Conservation (phyloP, 2,797 vertebrate genomes). For the Cynopterus sphinx region DNA sequence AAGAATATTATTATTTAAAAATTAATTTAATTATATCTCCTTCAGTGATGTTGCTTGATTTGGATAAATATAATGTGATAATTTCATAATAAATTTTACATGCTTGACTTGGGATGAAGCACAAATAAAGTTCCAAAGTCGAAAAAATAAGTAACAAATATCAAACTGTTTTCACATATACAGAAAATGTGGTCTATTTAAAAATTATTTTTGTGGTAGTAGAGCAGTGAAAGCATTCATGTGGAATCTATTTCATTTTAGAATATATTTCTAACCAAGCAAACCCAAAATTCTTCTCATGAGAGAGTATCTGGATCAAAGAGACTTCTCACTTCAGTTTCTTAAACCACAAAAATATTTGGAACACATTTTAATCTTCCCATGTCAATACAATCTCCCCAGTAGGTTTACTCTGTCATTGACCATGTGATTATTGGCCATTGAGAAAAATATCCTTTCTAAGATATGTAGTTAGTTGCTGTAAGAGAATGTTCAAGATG, state of each 20-base stretch:
- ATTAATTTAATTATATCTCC: background rate
- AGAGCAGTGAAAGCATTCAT: background rate
- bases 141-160: background rate
- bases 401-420: background rate
- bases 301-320: conserved; percentile 6
- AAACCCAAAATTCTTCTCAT: conserved; percentile 3
- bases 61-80: background rate
- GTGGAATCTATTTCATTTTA: conserved; percentile 42
- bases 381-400: background rate
- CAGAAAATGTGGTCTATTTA: conserved; percentile 33
- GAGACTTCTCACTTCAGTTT: conserved; percentile 30
- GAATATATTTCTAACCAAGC: conserved; percentile 39
- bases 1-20: background rate
- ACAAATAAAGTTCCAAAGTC: background rate
- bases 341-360: conserved; percentile 21
- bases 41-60: background rate
- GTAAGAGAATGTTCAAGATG: background rate
- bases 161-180: background rate
- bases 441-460: background rate
- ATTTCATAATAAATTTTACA: background rate
- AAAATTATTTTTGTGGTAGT: background rate
- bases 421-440: background rate
- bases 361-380: background rate
- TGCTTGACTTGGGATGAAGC: background rate
- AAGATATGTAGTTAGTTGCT: background rate